These are phyloP conservation scores for Brachylomia viminalis DNA, from an alignment of 2,888 invertebrate species.

Conservation along the genomic window DNA sequence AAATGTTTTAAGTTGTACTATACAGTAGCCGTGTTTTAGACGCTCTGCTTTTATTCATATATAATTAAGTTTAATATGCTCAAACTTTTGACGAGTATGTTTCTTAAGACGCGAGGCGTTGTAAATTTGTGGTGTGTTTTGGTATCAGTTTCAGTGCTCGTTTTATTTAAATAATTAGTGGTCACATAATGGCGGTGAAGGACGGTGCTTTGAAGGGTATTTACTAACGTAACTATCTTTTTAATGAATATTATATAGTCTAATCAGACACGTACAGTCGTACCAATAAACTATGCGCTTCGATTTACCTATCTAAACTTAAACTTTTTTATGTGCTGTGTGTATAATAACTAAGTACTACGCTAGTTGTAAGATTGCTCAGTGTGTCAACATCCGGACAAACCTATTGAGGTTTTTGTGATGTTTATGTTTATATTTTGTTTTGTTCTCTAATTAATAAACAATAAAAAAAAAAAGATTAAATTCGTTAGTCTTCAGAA, in stretches of 20 bases:
- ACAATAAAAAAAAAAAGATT: too few species aligned
- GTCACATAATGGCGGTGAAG: neutral
- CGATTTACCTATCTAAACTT: too few species aligned
- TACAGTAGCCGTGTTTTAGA: conserved; percentile 38
- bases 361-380: too few species aligned
- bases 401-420: too few species aligned
- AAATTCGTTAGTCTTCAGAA: neutral
- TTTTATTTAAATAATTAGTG: neutral
- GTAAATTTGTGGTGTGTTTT: conserved; percentile 2
- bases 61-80: conserved; percentile 41
- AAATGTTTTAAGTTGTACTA: conserved; percentile 50
- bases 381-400: too few species aligned
- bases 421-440: too few species aligned
- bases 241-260: rapidly evolving
- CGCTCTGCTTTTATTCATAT: conserved; percentile 36
- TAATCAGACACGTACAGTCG: neutral
- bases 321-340: too few species aligned
- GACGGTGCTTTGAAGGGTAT: neutral
- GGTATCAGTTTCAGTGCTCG: neutral
- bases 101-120: neutral
- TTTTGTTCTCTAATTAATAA: too few species aligned
- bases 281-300: neutral
- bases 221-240: too few species aligned
- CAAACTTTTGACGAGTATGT: conserved; percentile 22
- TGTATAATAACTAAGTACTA: too few species aligned